Conservation (phyloP, 2,113 vertebrate genomes). For the Archilochus colubris region DNA sequence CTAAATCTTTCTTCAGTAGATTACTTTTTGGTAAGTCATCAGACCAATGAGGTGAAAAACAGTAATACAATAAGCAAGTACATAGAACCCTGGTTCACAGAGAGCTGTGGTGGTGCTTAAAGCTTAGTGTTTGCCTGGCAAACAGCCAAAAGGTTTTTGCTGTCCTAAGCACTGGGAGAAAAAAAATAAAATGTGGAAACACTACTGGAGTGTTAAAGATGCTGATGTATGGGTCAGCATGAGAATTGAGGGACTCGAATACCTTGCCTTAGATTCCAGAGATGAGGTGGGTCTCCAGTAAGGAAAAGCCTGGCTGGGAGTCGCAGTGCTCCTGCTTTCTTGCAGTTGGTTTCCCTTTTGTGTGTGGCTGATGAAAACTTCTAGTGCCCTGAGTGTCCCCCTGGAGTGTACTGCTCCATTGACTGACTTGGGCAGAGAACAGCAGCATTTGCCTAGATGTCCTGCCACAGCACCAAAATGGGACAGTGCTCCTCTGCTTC, state of each 20-base stretch:
- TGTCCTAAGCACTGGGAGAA: background rate
- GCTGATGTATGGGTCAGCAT: background rate
- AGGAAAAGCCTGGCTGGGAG: background rate
- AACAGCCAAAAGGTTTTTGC: background rate
- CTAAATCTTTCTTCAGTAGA: background rate
- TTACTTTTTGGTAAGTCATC: background rate
- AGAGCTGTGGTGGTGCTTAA: background rate
- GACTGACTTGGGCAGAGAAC: background rate
- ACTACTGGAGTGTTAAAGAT: background rate
- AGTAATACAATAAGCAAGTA: background rate
- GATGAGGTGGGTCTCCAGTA: background rate
- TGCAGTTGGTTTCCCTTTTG: background rate
- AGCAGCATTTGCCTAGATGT: background rate
- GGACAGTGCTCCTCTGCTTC: background rate
- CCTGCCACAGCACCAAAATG: background rate
- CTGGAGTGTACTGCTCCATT: accelerated
- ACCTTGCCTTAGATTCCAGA: background rate
- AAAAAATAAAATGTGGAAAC: background rate
- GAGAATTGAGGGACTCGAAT: background rate
- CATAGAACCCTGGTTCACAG: background rate
- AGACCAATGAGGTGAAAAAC: background rate
- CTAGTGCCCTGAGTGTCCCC: background rate
- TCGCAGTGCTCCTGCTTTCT: accelerated
- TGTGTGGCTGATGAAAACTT: background rate
- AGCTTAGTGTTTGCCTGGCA: background rate